Conservation (phyloP, 2,113 vertebrate genomes). For the Manacus vitellinus region DNA sequence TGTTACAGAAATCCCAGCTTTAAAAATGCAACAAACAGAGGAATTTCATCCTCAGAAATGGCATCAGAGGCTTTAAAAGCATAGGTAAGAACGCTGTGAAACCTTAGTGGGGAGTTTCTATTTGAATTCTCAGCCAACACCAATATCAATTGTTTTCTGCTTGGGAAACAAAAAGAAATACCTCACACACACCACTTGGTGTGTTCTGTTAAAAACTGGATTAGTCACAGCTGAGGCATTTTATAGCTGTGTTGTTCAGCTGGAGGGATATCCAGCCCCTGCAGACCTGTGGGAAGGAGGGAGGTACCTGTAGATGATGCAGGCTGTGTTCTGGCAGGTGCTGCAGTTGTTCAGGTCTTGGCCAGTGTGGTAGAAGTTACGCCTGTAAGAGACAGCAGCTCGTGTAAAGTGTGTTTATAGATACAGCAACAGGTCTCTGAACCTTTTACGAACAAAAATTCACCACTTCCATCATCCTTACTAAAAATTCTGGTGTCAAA, state of each 20-base stretch:
- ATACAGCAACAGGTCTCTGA: not conserved
- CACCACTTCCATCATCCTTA: not conserved
- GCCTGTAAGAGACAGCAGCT: constrained; percentile 79
- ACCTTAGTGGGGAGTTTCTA: not conserved
- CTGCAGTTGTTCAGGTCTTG: constrained; percentile 98
- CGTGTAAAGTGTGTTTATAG: not conserved
- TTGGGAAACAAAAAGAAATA: not conserved
- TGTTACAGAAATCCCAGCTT: not conserved
- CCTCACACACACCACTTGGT: not conserved
- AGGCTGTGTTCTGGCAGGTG: constrained; percentile 96
- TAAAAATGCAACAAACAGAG: not conserved
- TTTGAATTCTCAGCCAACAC: not conserved
- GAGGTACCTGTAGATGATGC: constrained; percentile 98
- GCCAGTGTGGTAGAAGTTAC: constrained; percentile 95
- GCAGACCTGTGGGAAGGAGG: not conserved
- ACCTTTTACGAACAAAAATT: not conserved
- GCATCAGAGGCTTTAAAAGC: not conserved
- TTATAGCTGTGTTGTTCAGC: fast-evolving
- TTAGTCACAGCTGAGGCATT: not conserved
- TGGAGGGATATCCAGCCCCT: not conserved
- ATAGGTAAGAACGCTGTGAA: not conserved
- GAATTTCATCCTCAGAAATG: not conserved
- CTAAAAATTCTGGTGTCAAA: not conserved
- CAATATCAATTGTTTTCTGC: not conserved
- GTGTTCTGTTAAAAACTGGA: not conserved